Percentiles rank a stretch among this genome's conserved stretches.
phyloP scores from a whole-genome alignment of 2,113 vertebrate genomes.

The Poeciliopsis retropinna region DNA sequence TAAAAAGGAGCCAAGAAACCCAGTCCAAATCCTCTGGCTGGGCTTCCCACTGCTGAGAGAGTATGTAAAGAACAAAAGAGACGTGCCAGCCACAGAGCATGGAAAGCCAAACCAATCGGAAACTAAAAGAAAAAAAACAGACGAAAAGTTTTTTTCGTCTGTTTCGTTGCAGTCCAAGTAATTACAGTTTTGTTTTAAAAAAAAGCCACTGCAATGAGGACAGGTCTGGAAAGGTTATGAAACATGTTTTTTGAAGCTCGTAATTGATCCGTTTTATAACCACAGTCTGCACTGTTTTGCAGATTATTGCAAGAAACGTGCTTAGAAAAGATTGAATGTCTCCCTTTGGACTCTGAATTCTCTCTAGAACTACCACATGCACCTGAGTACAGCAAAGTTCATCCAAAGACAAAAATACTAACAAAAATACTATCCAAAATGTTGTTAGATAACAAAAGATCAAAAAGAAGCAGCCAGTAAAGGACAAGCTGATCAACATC shows the following conservation, averaged over 20 bases:
- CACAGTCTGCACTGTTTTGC: background rate
- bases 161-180: conserved; percentile 12
- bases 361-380: conserved; percentile 2
- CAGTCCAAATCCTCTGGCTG: conserved; percentile 32
- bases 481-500: no score
- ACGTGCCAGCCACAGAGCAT: conserved; percentile 1
- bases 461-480: no score
- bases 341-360: background rate
- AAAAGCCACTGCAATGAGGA: background rate
- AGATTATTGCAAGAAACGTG: conserved; percentile 12
- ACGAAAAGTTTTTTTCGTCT: background rate
- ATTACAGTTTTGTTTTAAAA: background rate
- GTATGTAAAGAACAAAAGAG: conserved; percentile 7
- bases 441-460: background rate
- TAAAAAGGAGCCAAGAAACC: conserved; percentile 13
- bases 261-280: background rate
- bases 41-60: conserved; percentile 11
- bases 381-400: background rate
- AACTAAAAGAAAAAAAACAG: conserved; percentile 11
- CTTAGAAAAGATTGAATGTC: background rate
- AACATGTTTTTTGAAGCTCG: background rate
- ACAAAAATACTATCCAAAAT: background rate
- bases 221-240: background rate
- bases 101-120: conserved; percentile 25
- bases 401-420: conserved; percentile 3